Base-by-base conservation (phyloP, 2,888 invertebrate species). In the Macrophya alboannulata region DNA sequence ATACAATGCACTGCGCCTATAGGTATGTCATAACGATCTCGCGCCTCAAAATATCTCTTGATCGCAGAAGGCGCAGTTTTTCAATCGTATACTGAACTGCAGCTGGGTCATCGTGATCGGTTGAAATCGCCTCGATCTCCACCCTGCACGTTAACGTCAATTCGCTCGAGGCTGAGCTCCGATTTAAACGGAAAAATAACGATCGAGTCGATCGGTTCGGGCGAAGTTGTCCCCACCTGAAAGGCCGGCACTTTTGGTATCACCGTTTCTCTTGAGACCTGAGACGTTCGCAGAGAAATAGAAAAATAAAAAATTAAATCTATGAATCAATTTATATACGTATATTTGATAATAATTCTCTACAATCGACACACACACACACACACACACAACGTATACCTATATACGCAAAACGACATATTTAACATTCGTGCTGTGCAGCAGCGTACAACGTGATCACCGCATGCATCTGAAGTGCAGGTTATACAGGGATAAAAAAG, bases 211-310 rank as follows among this genome's bases (percentile, higher is more conserved):
- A 86, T 87, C 31, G 87, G 86, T 62, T 88, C 88, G 40, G 87
- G 88, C 25, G 87, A 79, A 25, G 87, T 87, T 25, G 87, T 87
- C 37, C 87, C 87, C 43, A 87, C 87, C 77, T 86, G 87, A 65
- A 88, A 88, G 68, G 85, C 84, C 59, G 87, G 86, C 74, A 87
- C 87, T 17, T 37, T 76, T 3, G 84, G 83, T 37, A 86, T 62
- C 79, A 43, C 72, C 59, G 59, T 77, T 83, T 85, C 86, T 85
- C 83, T 85, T 21, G 79, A 86, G 82, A 83, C 65, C 87, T 88
- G 86, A 9, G 86, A 87, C 10, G 51, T 68, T 10, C 10, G 25
- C 45, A 21, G 51, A 55, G 21, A 12, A 12, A 62, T 21, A 76
- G 12, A 71, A 76, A 85, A 25, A 48, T 15, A 25, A 17, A 71